Evolutionary conservation across 2,888 invertebrate species (phyloP), one percentile per base, ranked within the genome.

Genomic region (Cerceris rybyensis): DNA sequence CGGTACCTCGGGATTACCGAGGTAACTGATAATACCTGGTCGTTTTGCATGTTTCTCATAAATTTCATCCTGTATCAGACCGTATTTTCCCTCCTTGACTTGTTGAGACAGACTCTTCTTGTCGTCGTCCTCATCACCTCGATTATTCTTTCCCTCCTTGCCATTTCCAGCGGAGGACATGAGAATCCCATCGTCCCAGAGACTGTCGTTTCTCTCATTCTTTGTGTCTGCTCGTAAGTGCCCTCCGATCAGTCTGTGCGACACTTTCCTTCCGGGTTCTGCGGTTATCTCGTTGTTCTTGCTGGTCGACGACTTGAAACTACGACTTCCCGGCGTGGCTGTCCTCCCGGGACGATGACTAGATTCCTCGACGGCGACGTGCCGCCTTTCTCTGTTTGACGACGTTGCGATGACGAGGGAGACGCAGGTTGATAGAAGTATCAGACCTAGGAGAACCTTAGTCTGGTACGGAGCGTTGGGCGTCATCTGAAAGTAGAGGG

Each of bases 71-170:
- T 97, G 97, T 83, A 98, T 97, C 7, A 98, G 93, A 46, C 97
- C 97, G 92, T 98, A 98, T 93, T 97, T 97, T 55, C 97, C 98
- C 90, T 98, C 98, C 75, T 96, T 96, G 85, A 97, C 97, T 93
- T 97, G 97, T 93, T 97, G 97, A n/a, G 97, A 95, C 50, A 97
- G 93, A 6, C 97, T 97, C 92, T 97, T 97, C 91, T 95, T 96
- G 42, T 96, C 96, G 81, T 97, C 97, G 78, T 96, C 96, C 74
- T 93, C 93, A 43, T 92, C 89, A 93, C 93, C 81, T 8, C 86
- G 80, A 11, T 66, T 92, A 70, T 91, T 89, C 75, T 93, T 94
- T 39, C 88, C 88, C 69, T 93, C 92, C 86, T 95, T 95, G 7
- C 96, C 96, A 79, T 94, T 95, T 39, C 96, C 96, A 68, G 96